Base-by-base conservation (phyloP, 1,140 invertebrate genomes). In the Ceratina calcarata region DNA sequence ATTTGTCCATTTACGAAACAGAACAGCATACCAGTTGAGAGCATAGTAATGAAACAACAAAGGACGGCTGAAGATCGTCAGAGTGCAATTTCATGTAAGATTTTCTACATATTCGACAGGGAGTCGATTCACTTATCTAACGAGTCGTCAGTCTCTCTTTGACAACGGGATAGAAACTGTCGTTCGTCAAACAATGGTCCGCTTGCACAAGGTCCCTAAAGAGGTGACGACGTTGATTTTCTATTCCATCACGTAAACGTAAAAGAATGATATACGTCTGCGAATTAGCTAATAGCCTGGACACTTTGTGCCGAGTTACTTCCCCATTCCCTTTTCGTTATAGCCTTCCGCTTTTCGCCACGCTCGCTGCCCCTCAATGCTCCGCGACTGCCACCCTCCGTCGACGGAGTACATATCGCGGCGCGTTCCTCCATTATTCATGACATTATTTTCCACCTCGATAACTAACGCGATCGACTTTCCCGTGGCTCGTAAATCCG, bases 401-500 rank as follows among this genome's bases (percentile, higher is more conserved):
- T 64, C 66, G 13, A 61, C 57, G 45, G 24, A 65, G 58, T 65
- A 78, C 60, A 65, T 72, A 78, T 57, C 69, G 69, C 60, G 60
- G 32, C 22, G 24, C 69, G 77, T 65, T 65, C 45, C 45, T 80
- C 62, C 78, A 76, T 76, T 80, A 80, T 80, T 80, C 78, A 80
- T 75, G 64, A 80, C 64, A 80, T 80, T 80, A 80, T 80, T 80
- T 80, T 80, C 78, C 78, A 68, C 72, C 27, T 76, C 78, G 72
- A 80, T 76, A 75, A 76, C 65, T 75, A 76, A 75, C 62, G 57
- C 72, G 64, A 80, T 76, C 73, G 77, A 65, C 69, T 64, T 72
- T 32, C 13, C 69, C 16, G 45, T 13, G 45, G 57, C 66, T 69
- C 37, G 32, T 57, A 77, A 70, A 77, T 61, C 55, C 24, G 18